Evolutionary conservation across 35 echinoderm and acorn worm genomes (phyloP), one percentile per base, ranked within the genome.

Genomic region (Stichopus chloronotus): DNA sequence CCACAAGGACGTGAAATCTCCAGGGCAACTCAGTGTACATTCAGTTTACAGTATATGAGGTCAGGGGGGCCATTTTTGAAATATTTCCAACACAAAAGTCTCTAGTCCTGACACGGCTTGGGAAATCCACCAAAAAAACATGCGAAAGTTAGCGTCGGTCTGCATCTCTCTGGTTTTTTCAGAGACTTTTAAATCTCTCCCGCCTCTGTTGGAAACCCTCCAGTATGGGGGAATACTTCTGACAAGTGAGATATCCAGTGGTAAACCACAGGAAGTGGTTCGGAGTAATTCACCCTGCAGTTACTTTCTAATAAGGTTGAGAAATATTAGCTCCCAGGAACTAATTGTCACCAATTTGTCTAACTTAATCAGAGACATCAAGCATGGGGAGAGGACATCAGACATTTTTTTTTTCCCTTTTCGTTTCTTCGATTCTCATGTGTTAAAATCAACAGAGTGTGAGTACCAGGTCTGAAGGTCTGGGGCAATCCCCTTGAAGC

Each of bases 201-300:
- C 19, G 53, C 82, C 82, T 58, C 82, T 58, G 82, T 85, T 85
- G 82, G 82, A 85, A 85, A 55, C 53, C 14, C 53, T 52, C 78
- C 58, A 58, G 82, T 85, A 57, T n/a, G 55, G 55, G 52, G 82
- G 82, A 53, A 85, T 43, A 58, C n/a, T n/a, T 21, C 22, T 85
- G 82, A 85, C 82, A 85, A 23, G 57, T 58, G 55, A 58, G 20
- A 74, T n/a, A 83, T 5, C 4, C 55, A 58, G 82, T 85, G 82
- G 82, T 85, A 58, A 85, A 85, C 82, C 82, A 85, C 82, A 85
- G 82, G 82, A 85, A 85, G 57, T 85, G 82, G 82, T 85, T 85
- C 57, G 58, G 11, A 85, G 82, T 58, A 85, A 85, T 85, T 85
- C 82, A 53, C 54, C 82, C 82, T 85, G 82, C 82, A 85, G 82